Percentiles rank a stretch among this genome's conserved stretches.
Evolutionary conservation across 2,888 invertebrate genomes (phyloP).

Genomic region (Pseudanteris insignis): DNA sequence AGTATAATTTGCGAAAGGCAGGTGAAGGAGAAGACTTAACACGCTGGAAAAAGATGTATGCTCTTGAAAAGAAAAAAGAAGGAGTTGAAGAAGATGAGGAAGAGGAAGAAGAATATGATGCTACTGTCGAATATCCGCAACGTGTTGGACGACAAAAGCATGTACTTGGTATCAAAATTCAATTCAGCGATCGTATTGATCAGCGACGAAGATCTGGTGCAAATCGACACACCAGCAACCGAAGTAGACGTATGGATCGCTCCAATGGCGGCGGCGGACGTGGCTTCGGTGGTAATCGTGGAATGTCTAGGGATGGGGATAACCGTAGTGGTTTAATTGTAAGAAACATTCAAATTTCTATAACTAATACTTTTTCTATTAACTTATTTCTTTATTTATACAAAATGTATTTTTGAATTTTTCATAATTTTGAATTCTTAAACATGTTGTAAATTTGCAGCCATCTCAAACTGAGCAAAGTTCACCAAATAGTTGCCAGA

Average conservation of each 20-base stretch:
- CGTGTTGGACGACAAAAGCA: conserved; percentile 88
- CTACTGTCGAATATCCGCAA: conserved; percentile 80
- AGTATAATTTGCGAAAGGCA: conserved; percentile 91
- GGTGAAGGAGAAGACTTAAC: conserved; percentile 91
- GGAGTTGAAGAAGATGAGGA: conserved; percentile 74
- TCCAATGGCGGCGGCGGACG: conserved; percentile 62
- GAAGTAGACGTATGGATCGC: conserved; percentile 69
- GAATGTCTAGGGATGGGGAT: conserved; percentile 61
- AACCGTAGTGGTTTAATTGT: conserved; percentile 38
- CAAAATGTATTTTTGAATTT: too few species aligned
- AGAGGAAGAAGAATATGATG: conserved; percentile 77
- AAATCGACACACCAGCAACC: conserved; percentile 72
- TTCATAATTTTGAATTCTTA: too few species aligned
- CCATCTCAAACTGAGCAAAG: conserved; percentile 57
- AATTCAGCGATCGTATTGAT: conserved; percentile 74
- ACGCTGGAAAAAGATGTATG: conserved; percentile 93
- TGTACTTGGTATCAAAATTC: conserved; percentile 86
- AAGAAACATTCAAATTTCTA: too few species aligned
- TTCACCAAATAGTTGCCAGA: conserved; percentile 64
- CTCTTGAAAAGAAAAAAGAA: conserved; percentile 80
- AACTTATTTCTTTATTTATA: too few species aligned
- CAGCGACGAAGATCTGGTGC: conserved; percentile 77
- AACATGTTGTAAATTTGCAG: conserved; percentile 49
- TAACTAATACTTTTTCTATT: too few species aligned
- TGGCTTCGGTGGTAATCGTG: conserved; percentile 66